Conservation (phyloP, 2,888 invertebrate species). For the Ectemnius continuus region DNA sequence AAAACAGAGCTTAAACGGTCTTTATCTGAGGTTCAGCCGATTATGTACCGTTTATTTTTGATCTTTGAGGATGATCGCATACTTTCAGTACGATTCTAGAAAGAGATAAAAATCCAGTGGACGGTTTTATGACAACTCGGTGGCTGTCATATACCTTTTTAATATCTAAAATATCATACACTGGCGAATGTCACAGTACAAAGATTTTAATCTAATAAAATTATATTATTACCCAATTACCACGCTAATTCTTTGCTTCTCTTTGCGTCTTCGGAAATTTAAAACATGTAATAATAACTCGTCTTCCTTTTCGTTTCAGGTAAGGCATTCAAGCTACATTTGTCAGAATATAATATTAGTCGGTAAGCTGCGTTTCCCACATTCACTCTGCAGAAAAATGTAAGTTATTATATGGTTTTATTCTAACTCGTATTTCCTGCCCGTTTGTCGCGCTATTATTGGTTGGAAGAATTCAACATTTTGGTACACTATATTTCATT, state of each 20-base stretch:
- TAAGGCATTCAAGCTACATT: slow-evolving; percentile 18
- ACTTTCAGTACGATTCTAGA: too few relatives aligned
- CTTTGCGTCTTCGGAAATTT: neutral
- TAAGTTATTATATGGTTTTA: neutral
- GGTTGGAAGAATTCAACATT: neutral
- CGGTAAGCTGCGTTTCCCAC: neutral
- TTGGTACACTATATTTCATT: neutral
- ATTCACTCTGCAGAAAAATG: neutral
- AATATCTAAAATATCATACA: neutral
- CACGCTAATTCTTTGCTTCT: neutral
- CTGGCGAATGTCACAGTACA: neutral
- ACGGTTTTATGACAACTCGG: too few relatives aligned
- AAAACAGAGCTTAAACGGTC: too few relatives aligned
- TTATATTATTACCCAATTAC: neutral
- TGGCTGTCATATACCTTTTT: neutral
- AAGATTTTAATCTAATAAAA: neutral
- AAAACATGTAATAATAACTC: neutral
- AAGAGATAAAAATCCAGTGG: too few relatives aligned
- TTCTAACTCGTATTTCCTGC: too few relatives aligned
- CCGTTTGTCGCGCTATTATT: too few relatives aligned
- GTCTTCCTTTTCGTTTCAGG: slow-evolving; percentile 42
- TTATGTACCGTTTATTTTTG: too few relatives aligned
- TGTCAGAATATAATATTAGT: neutral
- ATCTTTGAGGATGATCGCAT: too few relatives aligned
- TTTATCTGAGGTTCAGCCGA: too few relatives aligned